Evolutionary conservation across 2,113 vertebrate genomes (phyloP).

Genomic region (Heterocephalus glaber): DNA sequence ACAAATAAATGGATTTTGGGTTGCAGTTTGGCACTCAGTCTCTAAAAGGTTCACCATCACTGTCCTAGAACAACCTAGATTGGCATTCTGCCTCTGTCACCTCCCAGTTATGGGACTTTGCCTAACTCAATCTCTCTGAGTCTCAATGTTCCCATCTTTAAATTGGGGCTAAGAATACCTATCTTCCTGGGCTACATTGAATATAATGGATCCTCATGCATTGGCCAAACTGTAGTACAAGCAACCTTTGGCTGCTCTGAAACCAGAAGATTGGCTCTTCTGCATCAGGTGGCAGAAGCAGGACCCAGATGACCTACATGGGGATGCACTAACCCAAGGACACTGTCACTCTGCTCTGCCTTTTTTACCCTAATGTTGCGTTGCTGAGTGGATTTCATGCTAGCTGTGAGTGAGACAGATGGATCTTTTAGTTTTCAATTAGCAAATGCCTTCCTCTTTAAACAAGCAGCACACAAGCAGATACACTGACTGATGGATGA

Average conservation of each 20-base stretch:
- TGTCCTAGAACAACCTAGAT: not conserved
- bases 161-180: not conserved
- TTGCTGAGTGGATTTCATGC: constrained; percentile 64
- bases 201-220: not conserved
- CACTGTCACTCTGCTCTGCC: not conserved
- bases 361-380: not conserved
- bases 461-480: constrained; percentile 63
- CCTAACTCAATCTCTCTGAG: not conserved
- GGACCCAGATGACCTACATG: not conserved
- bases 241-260: not conserved
- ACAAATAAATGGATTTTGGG: not conserved
- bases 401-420: constrained; percentile 69
- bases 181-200: not conserved
- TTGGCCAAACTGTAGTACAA: not conserved
- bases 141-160: not conserved
- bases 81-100: not conserved
- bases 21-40: not conserved
- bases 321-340: not conserved
- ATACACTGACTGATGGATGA: constrained; percentile 62
- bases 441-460: constrained; percentile 71
- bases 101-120: not conserved
- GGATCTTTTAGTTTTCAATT: constrained; percentile 79
- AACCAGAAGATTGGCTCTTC: not conserved
- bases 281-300: not conserved
- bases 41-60: not conserved